Evolutionary conservation across 2,113 vertebrate genomes (phyloP).

Genomic region (Tiliqua scincoides): DNA sequence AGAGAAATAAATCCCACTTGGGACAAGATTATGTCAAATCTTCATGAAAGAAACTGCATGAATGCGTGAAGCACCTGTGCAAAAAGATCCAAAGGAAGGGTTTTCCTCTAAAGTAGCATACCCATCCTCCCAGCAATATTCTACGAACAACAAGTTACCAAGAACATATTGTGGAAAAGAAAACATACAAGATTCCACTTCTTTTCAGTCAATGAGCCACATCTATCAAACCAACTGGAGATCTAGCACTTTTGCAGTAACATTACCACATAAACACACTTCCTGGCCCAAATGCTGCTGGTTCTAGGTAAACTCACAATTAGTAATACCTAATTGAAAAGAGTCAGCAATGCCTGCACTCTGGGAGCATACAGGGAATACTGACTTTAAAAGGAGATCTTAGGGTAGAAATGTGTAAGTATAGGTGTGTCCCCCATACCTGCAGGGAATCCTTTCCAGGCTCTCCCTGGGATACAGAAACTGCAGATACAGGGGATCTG

Average conservation of each 20-base stretch:
- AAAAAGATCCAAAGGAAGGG: constrained; percentile 11
- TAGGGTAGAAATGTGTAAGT: constrained; percentile 19
- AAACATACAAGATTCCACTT: not conserved
- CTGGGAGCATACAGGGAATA: constrained; percentile 31
- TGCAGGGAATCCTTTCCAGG: too few relatives aligned
- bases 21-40: not conserved
- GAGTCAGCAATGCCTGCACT: not conserved
- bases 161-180: constrained; percentile 16
- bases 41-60: not conserved
- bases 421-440: too few relatives aligned
- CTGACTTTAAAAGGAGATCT: not conserved
- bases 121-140: not conserved
- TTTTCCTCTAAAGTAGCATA: constrained; percentile 1
- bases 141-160: not conserved
- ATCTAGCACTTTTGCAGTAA: not conserved
- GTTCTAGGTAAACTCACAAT: not conserved
- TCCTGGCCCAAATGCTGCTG: not conserved
- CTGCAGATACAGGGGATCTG: too few relatives aligned
- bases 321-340: too few relatives aligned
- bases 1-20: not conserved
- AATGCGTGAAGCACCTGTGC: not conserved
- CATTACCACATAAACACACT: constrained; percentile 1
- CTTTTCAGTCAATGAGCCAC: constrained; percentile 28
- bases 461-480: too few relatives aligned
- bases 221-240: constrained; percentile 3